A percentile compares a stretch with the other conserved stretches of the same genome.
phyloP scores from a whole-genome alignment of 2,113 vertebrate species.

The Mormyrus iriodes region DNA sequence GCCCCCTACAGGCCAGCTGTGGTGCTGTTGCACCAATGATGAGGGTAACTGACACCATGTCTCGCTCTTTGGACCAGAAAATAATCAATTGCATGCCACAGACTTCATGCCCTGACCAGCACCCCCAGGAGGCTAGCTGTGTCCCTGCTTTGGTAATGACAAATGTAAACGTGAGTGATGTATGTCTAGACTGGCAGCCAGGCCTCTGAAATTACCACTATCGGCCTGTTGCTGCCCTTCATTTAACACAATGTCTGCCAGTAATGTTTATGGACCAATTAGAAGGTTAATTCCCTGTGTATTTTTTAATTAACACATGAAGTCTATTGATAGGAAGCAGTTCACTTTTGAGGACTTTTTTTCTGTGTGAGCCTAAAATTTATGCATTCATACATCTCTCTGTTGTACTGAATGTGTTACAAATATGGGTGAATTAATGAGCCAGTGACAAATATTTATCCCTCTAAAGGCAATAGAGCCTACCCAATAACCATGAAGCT shows the following conservation, averaged over 20 bases:
- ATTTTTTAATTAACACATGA: background rate
- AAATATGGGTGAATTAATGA: background rate
- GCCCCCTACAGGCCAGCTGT: background rate
- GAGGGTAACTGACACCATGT: background rate
- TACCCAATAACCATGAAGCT: background rate
- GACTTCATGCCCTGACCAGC: background rate
- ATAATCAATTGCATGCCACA: background rate
- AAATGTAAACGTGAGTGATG: background rate
- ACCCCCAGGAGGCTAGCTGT: background rate
- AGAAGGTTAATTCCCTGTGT: background rate
- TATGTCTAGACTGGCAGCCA: background rate
- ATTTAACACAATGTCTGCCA: background rate
- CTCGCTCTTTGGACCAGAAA: background rate
- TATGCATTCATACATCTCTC: background rate
- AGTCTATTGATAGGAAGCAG: background rate
- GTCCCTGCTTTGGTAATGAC: background rate
- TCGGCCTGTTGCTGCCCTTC: background rate
- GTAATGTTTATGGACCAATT: constrained; percentile 1
- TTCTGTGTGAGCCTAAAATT: background rate
- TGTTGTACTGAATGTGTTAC: background rate
- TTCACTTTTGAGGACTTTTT: background rate
- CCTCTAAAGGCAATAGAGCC: background rate
- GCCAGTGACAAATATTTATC: background rate
- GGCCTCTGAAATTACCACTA: background rate
- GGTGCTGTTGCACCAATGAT: background rate